Base-by-base conservation (phyloP, 2,113 vertebrate genomes). In the Rhinoptilus africanus region DNA sequence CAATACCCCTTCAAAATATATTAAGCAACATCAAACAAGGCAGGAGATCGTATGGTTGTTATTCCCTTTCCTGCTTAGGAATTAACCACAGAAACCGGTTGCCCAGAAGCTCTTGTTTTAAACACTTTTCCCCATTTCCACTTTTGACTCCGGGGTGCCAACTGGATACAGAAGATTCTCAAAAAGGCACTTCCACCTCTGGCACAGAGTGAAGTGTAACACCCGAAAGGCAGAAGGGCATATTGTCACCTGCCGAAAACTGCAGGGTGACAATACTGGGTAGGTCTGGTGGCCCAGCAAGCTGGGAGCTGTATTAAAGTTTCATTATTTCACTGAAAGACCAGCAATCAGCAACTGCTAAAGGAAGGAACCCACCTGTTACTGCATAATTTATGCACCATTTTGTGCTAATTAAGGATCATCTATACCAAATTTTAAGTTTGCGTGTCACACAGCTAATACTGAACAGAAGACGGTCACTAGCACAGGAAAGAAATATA, bases 321-420 rank as follows among this genome's bases (percentile, higher is more conserved):
- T 12, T 23, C 14, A 41, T 54, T 69, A 20, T 21, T 22, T 26
- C 19, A 43, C 66, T 51, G 48, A 62, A 78, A 89, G 60, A 3
- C 0, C 11, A n/a, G 89, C 60, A 28, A 11, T 7, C 2, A 15
- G 66, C 67, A 80, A 50, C 47, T 64, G 85, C 60, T 28, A 23
- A 87, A 71, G 73, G 85, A 73, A 82, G 72, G 59, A 88, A 54
- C 41, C 68, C 80, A 45, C 90, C 92, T 92, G 85, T 59, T 93
- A 85, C 66, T n/a, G 53, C 5, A 45, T 72, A 84, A 76, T 94
- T 91, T 92, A 85, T 48, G 74, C 30, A 85, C 71, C 71, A 85
- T 82, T 96, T 89, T 47, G 10, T 51, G 71, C 76, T 92, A 92
- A 95, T 95, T 91, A 92, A 82, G 19, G 87, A 92, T 88, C 89